phyloP scores from a whole-genome alignment of 2,113 vertebrate genomes.

The Benitochromis conjunctus region DNA sequence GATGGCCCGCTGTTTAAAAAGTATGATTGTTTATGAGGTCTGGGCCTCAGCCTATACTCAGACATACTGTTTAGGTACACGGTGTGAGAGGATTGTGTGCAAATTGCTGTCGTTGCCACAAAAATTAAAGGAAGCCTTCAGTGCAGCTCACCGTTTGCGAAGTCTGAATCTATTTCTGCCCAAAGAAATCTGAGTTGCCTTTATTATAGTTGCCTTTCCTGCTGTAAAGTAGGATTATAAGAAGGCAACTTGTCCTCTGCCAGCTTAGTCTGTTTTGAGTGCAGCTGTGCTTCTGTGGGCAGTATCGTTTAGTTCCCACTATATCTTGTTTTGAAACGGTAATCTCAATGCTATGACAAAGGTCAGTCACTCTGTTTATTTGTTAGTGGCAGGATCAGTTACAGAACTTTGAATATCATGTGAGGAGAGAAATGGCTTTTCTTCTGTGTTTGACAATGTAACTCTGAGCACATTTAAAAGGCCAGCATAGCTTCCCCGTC shows the following conservation, averaged over 20 bases:
- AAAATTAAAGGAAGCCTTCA: not conserved
- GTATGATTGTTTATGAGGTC: not conserved
- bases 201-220: not conserved
- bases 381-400: constrained; percentile 33
- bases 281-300: not conserved
- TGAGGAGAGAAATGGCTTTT: not conserved
- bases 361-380: constrained; percentile 47
- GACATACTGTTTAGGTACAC: constrained; percentile 1
- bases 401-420: not conserved
- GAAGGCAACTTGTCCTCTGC: not conserved
- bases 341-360: constrained; percentile 26
- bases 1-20: not conserved
- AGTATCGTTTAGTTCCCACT: not conserved
- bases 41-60: not conserved
- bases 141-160: not conserved
- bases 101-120: not conserved
- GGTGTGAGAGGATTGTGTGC: not conserved
- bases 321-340: constrained; percentile 52
- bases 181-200: not conserved
- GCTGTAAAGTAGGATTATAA: constrained; percentile 20
- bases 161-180: not conserved
- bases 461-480: not conserved
- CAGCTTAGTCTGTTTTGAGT: not conserved
- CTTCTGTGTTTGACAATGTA: not conserved
- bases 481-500: not conserved